Base-by-base conservation (phyloP, 1,140 invertebrate genomes). In the Lineus longissimus region DNA sequence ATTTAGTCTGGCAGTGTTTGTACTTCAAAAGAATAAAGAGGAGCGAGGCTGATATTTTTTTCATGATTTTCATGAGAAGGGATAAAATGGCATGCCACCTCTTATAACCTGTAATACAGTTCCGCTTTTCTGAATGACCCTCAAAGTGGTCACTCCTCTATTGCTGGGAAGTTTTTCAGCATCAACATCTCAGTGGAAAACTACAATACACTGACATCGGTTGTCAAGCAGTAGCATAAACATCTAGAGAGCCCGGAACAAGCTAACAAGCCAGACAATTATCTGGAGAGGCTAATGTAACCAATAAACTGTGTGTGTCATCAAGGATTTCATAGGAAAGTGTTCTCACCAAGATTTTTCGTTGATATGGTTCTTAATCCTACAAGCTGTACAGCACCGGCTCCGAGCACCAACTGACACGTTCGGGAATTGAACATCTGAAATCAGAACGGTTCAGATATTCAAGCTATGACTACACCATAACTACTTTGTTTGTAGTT, bases 281-380 rank as follows among this genome's bases (percentile, higher is more conserved):
- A n/a, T n/a, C n/a, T n/a, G n/a, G n/a, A n/a, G n/a, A n/a, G n/a
- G n/a, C n/a, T n/a, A n/a, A n/a, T n/a, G n/a, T n/a, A n/a, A n/a
- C n/a, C n/a, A n/a, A 51, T 51, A n/a, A 51, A 27, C 47, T 36
- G 6, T 51, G 25, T n/a, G 6, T 51, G 6, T 6, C n/a, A 7
- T 7, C 4, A 19, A 51, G n/a, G 47, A 19, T 7, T 6, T 4
- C 4, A 51, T 4, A 19, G 47, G 25, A 7, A 23, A 51, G 9
- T n/a, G 47, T 51, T 51, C 59, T 64, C 72, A 83, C 83, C 83
- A 64, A 98, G 84, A 84, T 96, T 97, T 43, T 90, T 92, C 65
- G 91, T 95, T 0, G 94, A 95, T 55, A 99, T 99, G 47, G 93
- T 97, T 84, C 97, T 98, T 43, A 98, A 83, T 0, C 95, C 95